A percentile compares a stretch with the other conserved stretches of the same genome.
Conservation (phyloP, 2,113 vertebrate species). For the Hymenochirus boettgeri region DNA sequence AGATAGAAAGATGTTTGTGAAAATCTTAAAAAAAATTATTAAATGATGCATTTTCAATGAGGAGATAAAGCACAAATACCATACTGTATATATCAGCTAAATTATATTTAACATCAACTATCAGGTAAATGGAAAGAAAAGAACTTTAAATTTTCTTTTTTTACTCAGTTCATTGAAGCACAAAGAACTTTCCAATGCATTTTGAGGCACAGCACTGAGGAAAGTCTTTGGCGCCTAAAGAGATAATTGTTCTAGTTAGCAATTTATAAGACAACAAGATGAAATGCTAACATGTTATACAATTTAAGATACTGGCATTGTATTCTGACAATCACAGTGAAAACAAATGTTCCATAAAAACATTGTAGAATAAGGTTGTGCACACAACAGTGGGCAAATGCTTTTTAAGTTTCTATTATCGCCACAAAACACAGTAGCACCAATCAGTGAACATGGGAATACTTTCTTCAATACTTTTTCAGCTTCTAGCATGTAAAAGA, state of each 20-base stretch:
- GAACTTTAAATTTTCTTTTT: not conserved
- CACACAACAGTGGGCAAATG: slow-evolving; percentile 15
- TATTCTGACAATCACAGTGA: slow-evolving; percentile 22
- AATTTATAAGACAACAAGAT: not conserved
- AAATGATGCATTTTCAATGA: slow-evolving; percentile 32
- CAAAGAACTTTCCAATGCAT: not conserved
- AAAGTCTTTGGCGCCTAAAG: no score
- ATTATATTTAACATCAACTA: slow-evolving; percentile 7
- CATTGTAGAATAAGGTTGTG: slow-evolving; percentile 9
- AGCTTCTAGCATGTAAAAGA: slow-evolving; percentile 27
- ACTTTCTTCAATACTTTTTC: slow-evolving; percentile 36
- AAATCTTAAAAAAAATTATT: slow-evolving; percentile 16
- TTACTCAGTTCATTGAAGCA: not conserved
- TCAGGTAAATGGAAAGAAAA: not conserved
- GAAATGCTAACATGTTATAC: slow-evolving; percentile 9
- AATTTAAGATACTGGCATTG: slow-evolving; percentile 17
- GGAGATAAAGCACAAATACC: slow-evolving; percentile 9
- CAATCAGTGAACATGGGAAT: slow-evolving; percentile 20
- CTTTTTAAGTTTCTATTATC: slow-evolving; percentile 11
- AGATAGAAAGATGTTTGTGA: no score
- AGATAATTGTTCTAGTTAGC: no score
- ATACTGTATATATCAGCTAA: not conserved
- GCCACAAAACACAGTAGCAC: slow-evolving; percentile 31
- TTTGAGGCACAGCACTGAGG: not conserved
- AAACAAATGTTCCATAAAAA: slow-evolving; percentile 21